Conservation (phyloP, 2,888 invertebrate genomes). For the Aphrophora alni region DNA sequence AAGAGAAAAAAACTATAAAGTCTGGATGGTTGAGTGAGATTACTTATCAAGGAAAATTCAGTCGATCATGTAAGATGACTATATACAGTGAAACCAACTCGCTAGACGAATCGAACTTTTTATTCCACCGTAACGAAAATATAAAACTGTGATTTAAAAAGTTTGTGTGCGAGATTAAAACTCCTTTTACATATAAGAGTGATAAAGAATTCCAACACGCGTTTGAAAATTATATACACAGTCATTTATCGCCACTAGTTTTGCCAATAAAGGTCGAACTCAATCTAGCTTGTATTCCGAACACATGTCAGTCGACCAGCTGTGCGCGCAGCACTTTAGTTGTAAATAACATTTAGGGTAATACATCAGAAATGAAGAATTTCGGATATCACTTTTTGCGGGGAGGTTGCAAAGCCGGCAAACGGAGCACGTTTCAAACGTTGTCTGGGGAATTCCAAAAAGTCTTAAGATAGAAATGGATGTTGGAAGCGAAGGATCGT, state of each 20-base stretch:
- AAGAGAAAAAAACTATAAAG: too few species aligned
- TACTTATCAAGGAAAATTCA: too few species aligned
- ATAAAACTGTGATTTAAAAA: too few species aligned
- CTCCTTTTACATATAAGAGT: background rate
- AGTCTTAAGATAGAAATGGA: background rate
- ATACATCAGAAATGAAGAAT: background rate
- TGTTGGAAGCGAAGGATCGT: background rate
- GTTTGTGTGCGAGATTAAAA: too few species aligned
- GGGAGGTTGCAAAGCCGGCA: background rate
- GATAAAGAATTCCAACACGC: background rate
- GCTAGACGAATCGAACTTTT: too few species aligned
- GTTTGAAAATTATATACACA: background rate
- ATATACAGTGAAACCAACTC: too few species aligned
- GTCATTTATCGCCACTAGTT: background rate
- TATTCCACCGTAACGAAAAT: too few species aligned
- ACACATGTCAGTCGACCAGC: background rate
- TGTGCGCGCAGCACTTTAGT: background rate
- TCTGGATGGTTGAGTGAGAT: too few species aligned
- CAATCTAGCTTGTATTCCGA: background rate
- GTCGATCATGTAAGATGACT: too few species aligned
- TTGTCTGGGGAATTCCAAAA: background rate
- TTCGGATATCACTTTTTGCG: slow-evolving; percentile 2
- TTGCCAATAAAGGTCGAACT: background rate
- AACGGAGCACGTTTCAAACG: background rate
- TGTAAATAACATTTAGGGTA: background rate